Base-by-base conservation (phyloP, 2,113 vertebrate species). In the Promerops cafer region DNA sequence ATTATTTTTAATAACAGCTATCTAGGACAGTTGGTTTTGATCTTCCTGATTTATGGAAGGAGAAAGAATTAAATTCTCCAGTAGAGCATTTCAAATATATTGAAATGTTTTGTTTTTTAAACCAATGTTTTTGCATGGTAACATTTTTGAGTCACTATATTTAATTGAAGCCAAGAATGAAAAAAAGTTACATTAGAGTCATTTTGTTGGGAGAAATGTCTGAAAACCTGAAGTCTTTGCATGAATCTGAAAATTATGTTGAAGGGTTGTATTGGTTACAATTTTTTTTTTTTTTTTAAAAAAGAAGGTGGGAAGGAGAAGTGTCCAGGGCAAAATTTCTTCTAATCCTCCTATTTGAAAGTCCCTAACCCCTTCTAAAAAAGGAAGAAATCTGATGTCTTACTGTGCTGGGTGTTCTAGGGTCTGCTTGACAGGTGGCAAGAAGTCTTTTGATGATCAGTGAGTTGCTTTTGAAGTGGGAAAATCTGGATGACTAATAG, bases 401-500 rank as follows among this genome's bases (percentile, higher is more conserved):
- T 75, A 39, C 30, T 82, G 35, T 54, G 40, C 12, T 68, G 24
- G 13, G 3, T 88, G 17, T 90, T 83, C 37, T 49, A 33, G 37
- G 3, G 10, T 35, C 12, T 79, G 53, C 26, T 53, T 83, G 71
- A 65, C 37, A 86, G 66, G 13, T 0, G 0, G 10, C 0, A 12
- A 23, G 40, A 81, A 91, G 72, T 37, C 44, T 59, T 53, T 82
- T 76, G n/a, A 33, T 76, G 69, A 84, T 70, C 53, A 89, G 14
- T 0, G 4, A 79, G 59, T 77, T 92, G 53, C 64, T 93, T 87
- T 30, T 91, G 63, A 88, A 88, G 83, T 75, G 77, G 17, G n/a
- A 78, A 68, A 80, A 70, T 63, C 33, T 87, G 87, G 16, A 45
- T 95, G 93, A 94, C 91, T 76, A 90, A 83, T 70, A 54, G 65